Evolutionary conservation across 2,113 vertebrate genomes (phyloP).

Genomic region (Antechinus stuartii): DNA sequence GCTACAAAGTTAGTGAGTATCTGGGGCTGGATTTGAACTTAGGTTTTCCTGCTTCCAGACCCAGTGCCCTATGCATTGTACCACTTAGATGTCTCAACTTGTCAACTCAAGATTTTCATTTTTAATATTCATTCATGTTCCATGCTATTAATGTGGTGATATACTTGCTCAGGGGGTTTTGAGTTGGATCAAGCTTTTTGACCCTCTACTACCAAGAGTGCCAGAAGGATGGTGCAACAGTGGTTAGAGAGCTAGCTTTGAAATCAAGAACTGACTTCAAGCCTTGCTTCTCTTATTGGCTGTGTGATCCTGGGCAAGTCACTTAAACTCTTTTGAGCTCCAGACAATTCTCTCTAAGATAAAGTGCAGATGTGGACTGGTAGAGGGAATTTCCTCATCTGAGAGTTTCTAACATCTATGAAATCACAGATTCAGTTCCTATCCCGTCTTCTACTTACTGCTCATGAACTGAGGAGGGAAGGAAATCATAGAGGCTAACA

Average conservation of each 20-base stretch:
- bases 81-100: background rate
- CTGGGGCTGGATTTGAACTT: background rate
- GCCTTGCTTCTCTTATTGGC: background rate
- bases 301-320: background rate
- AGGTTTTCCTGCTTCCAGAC: background rate
- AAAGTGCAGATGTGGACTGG: background rate
- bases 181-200: background rate
- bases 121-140: background rate
- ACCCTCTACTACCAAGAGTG: background rate
- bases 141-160: background rate
- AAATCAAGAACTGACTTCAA: background rate
- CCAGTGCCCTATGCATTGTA: no score
- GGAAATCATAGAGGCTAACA: background rate
- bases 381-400: background rate
- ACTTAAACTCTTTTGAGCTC: background rate
- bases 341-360: background rate
- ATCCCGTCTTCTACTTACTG: background rate
- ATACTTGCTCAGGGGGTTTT: background rate
- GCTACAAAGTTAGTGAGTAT: background rate
- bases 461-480: background rate
- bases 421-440: background rate
- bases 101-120: background rate
- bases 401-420: background rate
- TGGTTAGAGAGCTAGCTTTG: background rate
- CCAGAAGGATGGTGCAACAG: no score